A percentile compares a stretch with the other conserved stretches of the same genome.
Conservation (phyloP, 2,113 vertebrate genomes). For the Myiozetetes cayanensis region DNA sequence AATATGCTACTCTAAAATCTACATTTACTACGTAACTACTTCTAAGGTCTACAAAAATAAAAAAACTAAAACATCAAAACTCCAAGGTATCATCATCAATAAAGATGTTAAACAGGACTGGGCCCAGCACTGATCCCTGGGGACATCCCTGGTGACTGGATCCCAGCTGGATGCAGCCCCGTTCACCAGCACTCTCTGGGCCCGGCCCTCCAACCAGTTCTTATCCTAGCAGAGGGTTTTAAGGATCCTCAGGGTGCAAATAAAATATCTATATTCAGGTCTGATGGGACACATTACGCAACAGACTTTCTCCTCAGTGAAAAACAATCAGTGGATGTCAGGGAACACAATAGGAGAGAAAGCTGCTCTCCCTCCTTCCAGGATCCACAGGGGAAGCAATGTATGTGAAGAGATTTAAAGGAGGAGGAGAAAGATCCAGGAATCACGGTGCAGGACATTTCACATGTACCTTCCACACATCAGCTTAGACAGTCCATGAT, state of each 20-base stretch:
- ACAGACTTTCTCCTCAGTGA: not conserved
- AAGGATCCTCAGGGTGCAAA: not conserved
- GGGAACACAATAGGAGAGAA: not conserved
- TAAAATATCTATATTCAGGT: not conserved
- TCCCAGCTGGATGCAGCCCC: no score
- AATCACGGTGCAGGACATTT: not conserved
- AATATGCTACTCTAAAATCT: no score
- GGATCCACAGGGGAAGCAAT: not conserved
- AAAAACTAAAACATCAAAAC: no score
- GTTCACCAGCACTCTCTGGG: no score
- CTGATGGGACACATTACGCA: not conserved
- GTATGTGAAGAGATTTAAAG: fast-evolving
- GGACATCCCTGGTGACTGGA: no score
- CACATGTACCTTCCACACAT: not conserved
- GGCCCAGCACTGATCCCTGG: no score
- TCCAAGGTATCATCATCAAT: no score
- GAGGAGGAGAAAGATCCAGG: not conserved
- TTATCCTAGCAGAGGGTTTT: not conserved
- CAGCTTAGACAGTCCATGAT: not conserved
- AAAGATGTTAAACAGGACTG: no score
- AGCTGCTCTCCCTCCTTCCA: not conserved
- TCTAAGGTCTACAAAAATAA: no score
- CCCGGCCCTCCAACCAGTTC: no score
- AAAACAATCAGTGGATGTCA: not conserved
- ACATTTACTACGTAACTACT: no score